A percentile compares a stretch with the other conserved stretches of the same genome.
Conservation (phyloP, 2,888 invertebrate species). For the Lasioglossum figueresi region DNA sequence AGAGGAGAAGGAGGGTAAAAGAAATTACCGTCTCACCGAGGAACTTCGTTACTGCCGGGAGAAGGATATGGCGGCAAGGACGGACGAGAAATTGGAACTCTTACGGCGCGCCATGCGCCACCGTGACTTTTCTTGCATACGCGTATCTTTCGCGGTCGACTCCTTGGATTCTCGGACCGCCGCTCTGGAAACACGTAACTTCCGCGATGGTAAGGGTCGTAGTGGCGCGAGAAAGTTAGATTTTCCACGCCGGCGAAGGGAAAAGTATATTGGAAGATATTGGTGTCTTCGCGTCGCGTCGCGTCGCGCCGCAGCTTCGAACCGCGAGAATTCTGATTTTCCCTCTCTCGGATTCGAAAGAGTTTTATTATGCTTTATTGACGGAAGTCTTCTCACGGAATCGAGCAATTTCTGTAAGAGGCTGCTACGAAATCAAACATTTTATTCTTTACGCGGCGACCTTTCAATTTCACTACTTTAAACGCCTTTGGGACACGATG, state of each 20-base stretch:
- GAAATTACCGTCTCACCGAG: conserved; percentile 4
- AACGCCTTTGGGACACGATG: neutral
- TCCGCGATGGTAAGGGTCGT: neutral
- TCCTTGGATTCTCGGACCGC: neutral
- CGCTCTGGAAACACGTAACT: conserved; percentile 2
- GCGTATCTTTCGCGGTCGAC: neutral
- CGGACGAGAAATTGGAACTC: conserved; percentile 8
- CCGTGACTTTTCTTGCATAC: conserved; percentile 2
- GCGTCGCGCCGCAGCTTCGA: neutral
- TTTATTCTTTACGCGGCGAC: neutral
- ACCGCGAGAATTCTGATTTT: neutral
- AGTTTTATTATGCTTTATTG: neutral
- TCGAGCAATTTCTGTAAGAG: neutral
- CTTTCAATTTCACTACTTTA: neutral
- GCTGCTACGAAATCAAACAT: neutral
- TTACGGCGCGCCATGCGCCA: neutral
- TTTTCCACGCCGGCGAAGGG: neutral
- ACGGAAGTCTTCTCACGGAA: neutral
- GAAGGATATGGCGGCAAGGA: neutral
- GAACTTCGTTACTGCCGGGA: neutral
- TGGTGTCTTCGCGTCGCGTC: neutral
- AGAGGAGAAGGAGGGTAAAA: neutral
- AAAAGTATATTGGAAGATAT: conserved; percentile 7
- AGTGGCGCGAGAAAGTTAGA: neutral
- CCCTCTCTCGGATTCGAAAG: neutral